These are phyloP conservation scores for Apis dorsata DNA, from an alignment of 1,140 invertebrate species.

Conservation along the genomic window DNA sequence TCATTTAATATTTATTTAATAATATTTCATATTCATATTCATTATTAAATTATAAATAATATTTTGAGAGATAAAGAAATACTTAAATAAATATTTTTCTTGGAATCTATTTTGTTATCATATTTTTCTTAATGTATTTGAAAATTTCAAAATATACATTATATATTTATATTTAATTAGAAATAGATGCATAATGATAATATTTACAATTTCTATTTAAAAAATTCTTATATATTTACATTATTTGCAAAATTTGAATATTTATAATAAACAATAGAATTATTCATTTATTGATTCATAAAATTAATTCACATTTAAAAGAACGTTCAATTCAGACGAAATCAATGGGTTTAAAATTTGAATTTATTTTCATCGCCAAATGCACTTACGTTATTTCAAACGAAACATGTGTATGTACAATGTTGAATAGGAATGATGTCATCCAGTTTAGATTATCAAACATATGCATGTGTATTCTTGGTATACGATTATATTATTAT, in stretches of 20 bases:
- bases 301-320: not conserved
- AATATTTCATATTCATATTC: no score
- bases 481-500: no score
- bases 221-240: not conserved
- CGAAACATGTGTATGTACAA: not conserved
- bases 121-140: no score
- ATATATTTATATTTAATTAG: no score
- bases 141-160: not conserved
- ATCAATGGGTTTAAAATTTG: not conserved
- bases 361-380: not conserved
- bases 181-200: not conserved
- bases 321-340: not conserved
- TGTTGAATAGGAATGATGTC: conserved; percentile 27
- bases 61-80: no score
- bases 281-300: not conserved
- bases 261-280: not conserved
- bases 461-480: not conserved
- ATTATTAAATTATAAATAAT: no score
- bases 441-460: conserved; percentile 10
- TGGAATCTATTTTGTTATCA: no score
- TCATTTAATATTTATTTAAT: no score
- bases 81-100: no score
- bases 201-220: not conserved
- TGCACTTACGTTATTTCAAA: not conserved
- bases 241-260: no score